Percentiles rank a stretch among this genome's conserved stretches.
These are phyloP conservation scores for Caenorhabditis sp. DNA, from an alignment of 2,888 invertebrate genomes.

Conservation along the genomic window DNA sequence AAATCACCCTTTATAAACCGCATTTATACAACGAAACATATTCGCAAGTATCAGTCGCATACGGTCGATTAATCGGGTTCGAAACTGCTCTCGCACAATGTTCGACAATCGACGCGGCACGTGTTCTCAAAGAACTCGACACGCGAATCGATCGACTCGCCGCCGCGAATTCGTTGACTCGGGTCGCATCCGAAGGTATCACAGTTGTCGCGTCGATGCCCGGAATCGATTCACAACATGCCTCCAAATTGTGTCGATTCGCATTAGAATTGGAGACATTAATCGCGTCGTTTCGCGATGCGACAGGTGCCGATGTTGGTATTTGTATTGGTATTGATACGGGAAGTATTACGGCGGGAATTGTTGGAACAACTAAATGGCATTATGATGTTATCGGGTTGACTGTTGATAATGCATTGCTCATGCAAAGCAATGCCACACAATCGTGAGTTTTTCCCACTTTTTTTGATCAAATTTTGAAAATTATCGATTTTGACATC, in stretches of 20 bases:
- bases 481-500: too few species aligned
- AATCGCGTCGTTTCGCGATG: slow-evolving; percentile 61
- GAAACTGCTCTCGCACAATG: slow-evolving; percentile 62
- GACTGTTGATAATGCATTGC: slow-evolving; percentile 60
- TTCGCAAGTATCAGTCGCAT: slow-evolving; percentile 61
- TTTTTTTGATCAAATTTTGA: background rate
- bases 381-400: slow-evolving; percentile 67
- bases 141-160: slow-evolving; percentile 39
- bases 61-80: slow-evolving; percentile 61
- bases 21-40: slow-evolving; percentile 62
- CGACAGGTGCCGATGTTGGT: slow-evolving; percentile 61
- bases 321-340: slow-evolving; percentile 52
- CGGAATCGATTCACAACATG: slow-evolving; percentile 50
- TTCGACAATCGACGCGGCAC: slow-evolving; percentile 62
- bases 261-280: slow-evolving; percentile 51
- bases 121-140: slow-evolving; percentile 64
- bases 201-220: slow-evolving; percentile 48
- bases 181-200: slow-evolving; percentile 50
- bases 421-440: slow-evolving; percentile 56
- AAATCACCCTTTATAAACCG: slow-evolving; percentile 59
- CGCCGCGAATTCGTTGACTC: slow-evolving; percentile 34
- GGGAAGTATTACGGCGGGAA: slow-evolving; percentile 51
- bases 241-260: slow-evolving; percentile 46
- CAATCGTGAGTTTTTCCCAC: slow-evolving; percentile 24
- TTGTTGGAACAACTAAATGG: slow-evolving; percentile 66